phyloP scores from a whole-genome alignment of 2,113 vertebrate species.

The Pyxicephalus adspersus region DNA sequence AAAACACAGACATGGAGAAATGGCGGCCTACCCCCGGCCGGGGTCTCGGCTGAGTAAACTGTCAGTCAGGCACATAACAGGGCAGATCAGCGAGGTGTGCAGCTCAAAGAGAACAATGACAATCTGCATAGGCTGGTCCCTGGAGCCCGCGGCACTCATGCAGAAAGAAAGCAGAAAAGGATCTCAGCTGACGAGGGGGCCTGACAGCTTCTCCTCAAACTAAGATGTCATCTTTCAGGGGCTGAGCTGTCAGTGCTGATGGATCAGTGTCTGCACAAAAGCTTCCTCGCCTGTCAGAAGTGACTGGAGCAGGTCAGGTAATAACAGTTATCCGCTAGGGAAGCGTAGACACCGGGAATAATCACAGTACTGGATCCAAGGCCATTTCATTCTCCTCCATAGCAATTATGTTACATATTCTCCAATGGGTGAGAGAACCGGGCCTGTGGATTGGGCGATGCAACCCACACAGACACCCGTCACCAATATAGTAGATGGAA shows the following conservation, averaged over 20 bases:
- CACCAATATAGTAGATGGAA: background rate
- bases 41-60: conserved; percentile 43
- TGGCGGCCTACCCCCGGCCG: background rate
- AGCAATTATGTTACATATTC: too few species aligned
- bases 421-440: too few species aligned
- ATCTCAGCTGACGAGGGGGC: conserved; percentile 18
- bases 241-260: conserved; percentile 34
- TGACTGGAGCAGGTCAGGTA: background rate
- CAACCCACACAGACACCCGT: too few species aligned
- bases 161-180: conserved; percentile 36
- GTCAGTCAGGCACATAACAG: conserved; percentile 56
- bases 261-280: conserved; percentile 55
- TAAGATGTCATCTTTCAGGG: conserved; percentile 19
- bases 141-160: conserved; percentile 41
- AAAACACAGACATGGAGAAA: conserved; percentile 8
- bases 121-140: conserved; percentile 38
- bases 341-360: too few species aligned
- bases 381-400: too few species aligned
- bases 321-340: background rate
- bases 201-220: conserved; percentile 47
- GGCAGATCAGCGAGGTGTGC: conserved; percentile 42
- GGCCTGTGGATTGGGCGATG: too few species aligned
- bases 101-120: conserved; percentile 49
- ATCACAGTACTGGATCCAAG: too few species aligned
- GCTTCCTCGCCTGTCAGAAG: conserved; percentile 43